Evolutionary conservation across 2,888 invertebrate species (phyloP), one percentile per base, ranked within the genome.

Genomic region (Hyposoter didymator): DNA sequence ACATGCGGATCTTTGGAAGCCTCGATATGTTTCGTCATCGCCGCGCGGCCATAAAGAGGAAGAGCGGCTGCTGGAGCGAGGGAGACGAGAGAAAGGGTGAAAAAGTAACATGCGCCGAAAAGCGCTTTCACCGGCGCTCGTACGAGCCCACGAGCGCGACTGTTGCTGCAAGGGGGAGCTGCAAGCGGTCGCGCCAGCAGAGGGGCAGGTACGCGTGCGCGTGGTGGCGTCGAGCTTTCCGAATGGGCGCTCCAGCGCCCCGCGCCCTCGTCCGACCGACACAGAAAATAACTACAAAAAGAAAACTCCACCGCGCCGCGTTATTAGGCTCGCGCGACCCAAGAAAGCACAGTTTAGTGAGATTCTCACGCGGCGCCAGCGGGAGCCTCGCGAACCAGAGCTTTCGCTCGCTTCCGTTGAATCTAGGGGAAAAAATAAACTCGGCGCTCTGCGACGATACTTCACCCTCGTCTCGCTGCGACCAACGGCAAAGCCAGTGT

Each of bases 321-420:
- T 19, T 14, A 5, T 49, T 19, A 5, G 59, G 69, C 49, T 43
- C 28, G 73, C 22, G n/a, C n/a, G n/a, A 49, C 43, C 64, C 64
- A 66, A 39, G 45, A 67, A 75, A 35, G 19, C 78, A 8, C 70
- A 35, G 67, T 78, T 78, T 78, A 74, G 78, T 78, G 66, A 70
- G 39, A 43, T 55, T 55, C 52, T 64, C 47, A 70, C 78, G 78
- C 78, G 78, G 78, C 82, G 75, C 69, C 62, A 78, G 39, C 82
- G 64, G 74, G 66, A 85, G 82, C 78, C 84, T 82, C 82, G 10
- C 74, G 62, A 59, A 69, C 45, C 78, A 62, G n/a, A 59, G 59
- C 59, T 59, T 59, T 66, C 52, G 17, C 83, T 17, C 72, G 39
- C 10, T n/a, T 49, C 59, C 59, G 75, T 55, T 22, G 17, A 39